Conservation (phyloP, 2,888 invertebrate species). For the Ptychoptera albimana region DNA sequence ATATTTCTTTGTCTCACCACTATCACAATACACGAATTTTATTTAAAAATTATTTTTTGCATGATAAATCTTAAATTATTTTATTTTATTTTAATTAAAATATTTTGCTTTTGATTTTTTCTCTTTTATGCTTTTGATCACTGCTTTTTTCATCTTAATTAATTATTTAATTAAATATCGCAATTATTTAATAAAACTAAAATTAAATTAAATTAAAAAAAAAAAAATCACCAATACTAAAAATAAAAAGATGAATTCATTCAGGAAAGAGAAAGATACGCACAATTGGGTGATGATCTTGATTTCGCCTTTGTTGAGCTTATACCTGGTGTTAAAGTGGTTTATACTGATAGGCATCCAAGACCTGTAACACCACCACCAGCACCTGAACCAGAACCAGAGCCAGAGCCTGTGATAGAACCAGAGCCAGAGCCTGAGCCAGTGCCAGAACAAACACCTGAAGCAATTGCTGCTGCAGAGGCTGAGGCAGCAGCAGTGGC, state of each 20-base stretch:
- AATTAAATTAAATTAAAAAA: too few species aligned
- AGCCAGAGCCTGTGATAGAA: conserved; percentile 20
- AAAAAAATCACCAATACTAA: neutral
- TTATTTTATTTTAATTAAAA: conserved; percentile 1
- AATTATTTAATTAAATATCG: conserved; percentile 1
- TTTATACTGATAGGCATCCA: conserved; percentile 28
- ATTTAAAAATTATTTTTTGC: neutral
- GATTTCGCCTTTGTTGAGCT: conserved; percentile 84
- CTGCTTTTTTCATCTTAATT: conserved; percentile 1
- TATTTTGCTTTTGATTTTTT: conserved; percentile 3
- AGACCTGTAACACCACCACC: conserved; percentile 29
- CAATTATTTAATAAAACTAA: too few species aligned
- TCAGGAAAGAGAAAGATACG: conserved; percentile 79
- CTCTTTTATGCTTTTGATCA: neutral
- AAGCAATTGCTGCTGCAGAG: conserved; percentile 15
- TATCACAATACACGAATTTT: too few species aligned
- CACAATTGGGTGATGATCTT: conserved; percentile 83
- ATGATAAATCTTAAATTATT: neutral
- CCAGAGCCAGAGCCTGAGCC: conserved; percentile 14
- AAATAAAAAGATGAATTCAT: conserved; percentile 62
- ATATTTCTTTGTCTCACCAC: too few species aligned
- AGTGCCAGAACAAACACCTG: conserved; percentile 14
- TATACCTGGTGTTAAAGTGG: conserved; percentile 40
- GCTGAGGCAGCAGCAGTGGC: conserved; percentile 13
- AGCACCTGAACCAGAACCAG: conserved; percentile 19